phyloP scores from a whole-genome alignment of 2,797 vertebrate species.

The Chloroceryle inda region DNA sequence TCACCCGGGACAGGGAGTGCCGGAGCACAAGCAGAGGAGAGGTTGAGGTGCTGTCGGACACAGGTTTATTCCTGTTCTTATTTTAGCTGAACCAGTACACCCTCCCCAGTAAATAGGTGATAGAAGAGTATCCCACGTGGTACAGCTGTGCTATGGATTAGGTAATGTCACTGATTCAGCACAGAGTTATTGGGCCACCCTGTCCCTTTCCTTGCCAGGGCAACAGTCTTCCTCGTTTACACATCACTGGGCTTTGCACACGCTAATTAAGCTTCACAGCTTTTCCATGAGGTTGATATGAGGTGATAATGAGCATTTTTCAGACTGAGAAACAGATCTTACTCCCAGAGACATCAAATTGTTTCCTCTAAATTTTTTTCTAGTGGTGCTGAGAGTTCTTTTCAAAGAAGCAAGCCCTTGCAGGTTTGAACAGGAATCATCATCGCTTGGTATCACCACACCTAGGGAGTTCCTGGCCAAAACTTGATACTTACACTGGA shows the following conservation, averaged over 20 bases:
- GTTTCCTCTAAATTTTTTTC: background rate
- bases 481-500: background rate
- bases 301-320: background rate
- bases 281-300: background rate
- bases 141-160: background rate
- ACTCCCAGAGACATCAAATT: background rate
- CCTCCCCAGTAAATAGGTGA: background rate
- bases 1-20: background rate
- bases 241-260: background rate
- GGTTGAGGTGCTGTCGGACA: background rate
- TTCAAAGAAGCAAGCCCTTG: background rate
- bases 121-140: background rate
- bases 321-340: background rate
- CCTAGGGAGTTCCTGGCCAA: background rate
- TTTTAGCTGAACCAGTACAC: conserved; percentile 42
- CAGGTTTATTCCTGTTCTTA: conserved; percentile 34
- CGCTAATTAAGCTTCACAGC: background rate
- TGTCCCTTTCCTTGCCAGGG: background rate
- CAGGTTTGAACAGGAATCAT: background rate
- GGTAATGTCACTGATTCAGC: conserved; percentile 29
- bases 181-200: background rate
- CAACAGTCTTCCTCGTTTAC: background rate
- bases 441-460: background rate
- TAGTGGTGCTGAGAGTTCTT: background rate
- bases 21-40: background rate